A percentile compares a stretch with the other conserved stretches of the same genome.
These are phyloP conservation scores for Tinamus major DNA, from an alignment of 2,797 vertebrate species.

Conservation along the genomic window DNA sequence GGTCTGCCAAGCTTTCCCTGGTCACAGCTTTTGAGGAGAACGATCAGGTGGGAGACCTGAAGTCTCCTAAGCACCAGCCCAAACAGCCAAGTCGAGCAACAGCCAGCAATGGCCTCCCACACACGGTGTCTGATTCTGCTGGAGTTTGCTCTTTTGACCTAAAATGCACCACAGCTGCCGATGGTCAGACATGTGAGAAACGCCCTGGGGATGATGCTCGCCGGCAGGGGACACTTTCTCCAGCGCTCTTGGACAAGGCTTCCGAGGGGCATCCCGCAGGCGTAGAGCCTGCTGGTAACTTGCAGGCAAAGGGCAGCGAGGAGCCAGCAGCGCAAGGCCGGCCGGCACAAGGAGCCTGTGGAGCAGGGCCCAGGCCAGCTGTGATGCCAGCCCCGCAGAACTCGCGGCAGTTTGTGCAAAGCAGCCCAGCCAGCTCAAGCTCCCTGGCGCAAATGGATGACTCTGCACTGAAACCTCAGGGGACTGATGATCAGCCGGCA, in stretches of 20 bases:
- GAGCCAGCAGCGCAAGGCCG: not conserved
- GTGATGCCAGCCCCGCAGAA: constrained; percentile 59
- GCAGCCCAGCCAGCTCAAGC: not conserved
- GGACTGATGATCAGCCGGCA: not conserved
- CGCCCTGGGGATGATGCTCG: constrained; percentile 23
- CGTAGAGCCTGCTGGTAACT: not conserved
- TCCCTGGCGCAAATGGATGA: constrained; percentile 29
- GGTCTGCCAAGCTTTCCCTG: constrained; percentile 86
- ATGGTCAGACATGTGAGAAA: not conserved
- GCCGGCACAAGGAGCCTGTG: not conserved
- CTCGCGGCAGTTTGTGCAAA: constrained; percentile 17
- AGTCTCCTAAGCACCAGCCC: constrained; percentile 77
- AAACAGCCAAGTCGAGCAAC: constrained; percentile 69
- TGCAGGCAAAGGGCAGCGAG: not conserved
- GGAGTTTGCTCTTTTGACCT: constrained; percentile 63
- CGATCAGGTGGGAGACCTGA: constrained; percentile 79
- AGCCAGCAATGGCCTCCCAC: constrained; percentile 78
- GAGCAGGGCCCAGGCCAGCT: not conserved
- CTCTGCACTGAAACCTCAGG: constrained; percentile 22
- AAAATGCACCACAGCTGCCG: constrained; percentile 3
- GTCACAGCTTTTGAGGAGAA: constrained; percentile 80
- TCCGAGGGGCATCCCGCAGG: not conserved
- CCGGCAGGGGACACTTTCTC: constrained; percentile 62
- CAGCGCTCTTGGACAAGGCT: constrained; percentile 64
- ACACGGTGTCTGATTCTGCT: constrained; percentile 26